These are phyloP conservation scores for Psix sp. DNA, from an alignment of 1,140 invertebrate species.

Conservation along the genomic window DNA sequence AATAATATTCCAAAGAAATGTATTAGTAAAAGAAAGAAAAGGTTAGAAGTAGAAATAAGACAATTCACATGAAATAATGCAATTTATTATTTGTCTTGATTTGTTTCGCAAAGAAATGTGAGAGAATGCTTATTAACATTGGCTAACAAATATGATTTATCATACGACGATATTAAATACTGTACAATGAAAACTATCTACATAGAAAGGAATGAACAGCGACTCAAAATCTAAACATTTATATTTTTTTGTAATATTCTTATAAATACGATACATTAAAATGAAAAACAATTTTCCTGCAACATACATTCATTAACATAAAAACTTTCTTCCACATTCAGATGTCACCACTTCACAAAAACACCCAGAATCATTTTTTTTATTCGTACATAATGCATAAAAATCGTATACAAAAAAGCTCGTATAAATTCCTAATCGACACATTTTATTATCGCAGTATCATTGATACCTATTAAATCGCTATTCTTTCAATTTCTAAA, in stretches of 20 bases:
- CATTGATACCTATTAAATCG: no score
- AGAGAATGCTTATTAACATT: slow-evolving; percentile 36
- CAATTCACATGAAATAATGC: slow-evolving; percentile 33
- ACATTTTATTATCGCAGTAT: no score
- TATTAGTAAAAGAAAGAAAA: no score
- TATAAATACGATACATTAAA: slow-evolving; percentile 32
- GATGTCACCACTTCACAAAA: slow-evolving; percentile 35
- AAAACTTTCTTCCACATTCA: slow-evolving; percentile 30
- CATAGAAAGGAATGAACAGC: slow-evolving; percentile 67
- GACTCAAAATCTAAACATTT: slow-evolving; percentile 48
- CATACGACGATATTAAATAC: slow-evolving; percentile 68
- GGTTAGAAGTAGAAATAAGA: no score
- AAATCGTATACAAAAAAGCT: no score
- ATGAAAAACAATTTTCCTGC: slow-evolving; percentile 17
- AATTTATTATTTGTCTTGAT: slow-evolving; percentile 32
- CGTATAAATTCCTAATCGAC: no score
- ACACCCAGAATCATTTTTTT: slow-evolving; percentile 26
- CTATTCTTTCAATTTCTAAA: no score
- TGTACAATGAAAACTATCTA: slow-evolving; percentile 71
- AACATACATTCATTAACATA: slow-evolving; percentile 32
- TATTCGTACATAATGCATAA: no score
- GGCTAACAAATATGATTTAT: slow-evolving; percentile 71
- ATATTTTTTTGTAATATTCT: slow-evolving; percentile 32
- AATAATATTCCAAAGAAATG: no score
- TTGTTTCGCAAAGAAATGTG: slow-evolving; percentile 31